phyloP scores from a whole-genome alignment of 30 jellyfish, hydroid and myxozoan genomes.

The Catostylus mosaicus region DNA sequence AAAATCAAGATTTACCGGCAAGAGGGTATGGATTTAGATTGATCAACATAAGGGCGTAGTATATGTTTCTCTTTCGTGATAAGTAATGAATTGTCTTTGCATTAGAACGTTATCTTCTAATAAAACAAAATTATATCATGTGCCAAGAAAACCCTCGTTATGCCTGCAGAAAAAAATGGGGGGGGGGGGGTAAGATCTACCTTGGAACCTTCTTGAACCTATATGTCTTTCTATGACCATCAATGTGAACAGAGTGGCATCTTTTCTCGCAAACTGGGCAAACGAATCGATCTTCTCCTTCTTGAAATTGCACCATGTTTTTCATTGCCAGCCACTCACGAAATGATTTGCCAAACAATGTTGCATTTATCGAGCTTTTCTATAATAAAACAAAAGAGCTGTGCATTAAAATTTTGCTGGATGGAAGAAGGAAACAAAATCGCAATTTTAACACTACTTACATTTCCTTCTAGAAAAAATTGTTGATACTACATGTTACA shows the following conservation, averaged over 20 bases:
- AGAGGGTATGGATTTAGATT: not conserved
- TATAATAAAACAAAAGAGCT: not conserved
- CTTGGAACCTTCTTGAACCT: conserved; percentile 21
- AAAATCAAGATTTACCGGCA: not conserved
- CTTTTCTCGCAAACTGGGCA: conserved; percentile 32
- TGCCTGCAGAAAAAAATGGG: not conserved
- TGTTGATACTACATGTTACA: no score
- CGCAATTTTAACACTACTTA: no score
- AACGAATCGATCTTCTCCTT: conserved; percentile 28
- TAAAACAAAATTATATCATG: not conserved
- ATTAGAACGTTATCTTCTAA: not conserved
- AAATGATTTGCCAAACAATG: conserved; percentile 20
- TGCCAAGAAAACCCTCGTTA: not conserved
- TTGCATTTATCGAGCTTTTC: conserved; percentile 11
- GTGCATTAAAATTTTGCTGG: no score
- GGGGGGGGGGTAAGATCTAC: not conserved
- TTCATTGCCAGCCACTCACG: conserved; percentile 7
- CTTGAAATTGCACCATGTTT: not conserved
- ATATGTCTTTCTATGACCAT: conserved; percentile 40
- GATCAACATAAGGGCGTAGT: not conserved
- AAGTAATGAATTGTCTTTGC: not conserved
- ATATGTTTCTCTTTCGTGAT: not conserved
- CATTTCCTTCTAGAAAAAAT: no score
- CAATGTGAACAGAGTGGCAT: conserved; percentile 41
- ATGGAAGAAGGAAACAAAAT: no score